Conservation (phyloP, 30 jellyfish, hydroid and myxozoan species). For the Pseudorhiza aurosa region DNA sequence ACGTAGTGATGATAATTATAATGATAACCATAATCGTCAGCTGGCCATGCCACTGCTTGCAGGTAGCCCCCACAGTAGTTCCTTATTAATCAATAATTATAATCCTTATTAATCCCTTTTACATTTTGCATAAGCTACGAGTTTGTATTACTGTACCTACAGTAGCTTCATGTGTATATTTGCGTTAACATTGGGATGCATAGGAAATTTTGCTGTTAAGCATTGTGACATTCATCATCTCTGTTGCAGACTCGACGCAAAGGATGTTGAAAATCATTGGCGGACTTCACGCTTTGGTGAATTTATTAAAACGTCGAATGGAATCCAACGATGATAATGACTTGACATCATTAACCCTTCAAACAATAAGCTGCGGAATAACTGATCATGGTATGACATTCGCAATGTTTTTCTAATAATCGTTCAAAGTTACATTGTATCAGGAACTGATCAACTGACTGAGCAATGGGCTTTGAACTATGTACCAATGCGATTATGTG, state of each 20-base stretch:
- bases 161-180: background rate
- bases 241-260: constrained; percentile 54
- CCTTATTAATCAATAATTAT: too few relatives aligned
- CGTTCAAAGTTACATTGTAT: background rate
- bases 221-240: too few relatives aligned
- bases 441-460: background rate
- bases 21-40: too few relatives aligned
- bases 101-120: background rate
- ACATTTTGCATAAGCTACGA: background rate
- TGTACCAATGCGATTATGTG: too few relatives aligned
- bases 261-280: constrained; percentile 71
- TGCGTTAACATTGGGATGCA: too few relatives aligned
- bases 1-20: too few relatives aligned
- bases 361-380: constrained; percentile 60
- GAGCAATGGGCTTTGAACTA: background rate
- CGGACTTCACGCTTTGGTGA: constrained; percentile 64
- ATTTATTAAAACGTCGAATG: constrained; percentile 11
- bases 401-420: background rate
- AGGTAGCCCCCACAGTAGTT: too few relatives aligned
- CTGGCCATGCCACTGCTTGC: too few relatives aligned
- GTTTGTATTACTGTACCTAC: background rate
- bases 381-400: constrained; percentile 56
- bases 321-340: background rate
- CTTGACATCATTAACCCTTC: constrained; percentile 25
- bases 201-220: too few relatives aligned